A percentile compares a stretch with the other conserved stretches of the same genome.
Evolutionary conservation across 2,113 vertebrate genomes (phyloP).

Genomic region (Manacus vitellinus): DNA sequence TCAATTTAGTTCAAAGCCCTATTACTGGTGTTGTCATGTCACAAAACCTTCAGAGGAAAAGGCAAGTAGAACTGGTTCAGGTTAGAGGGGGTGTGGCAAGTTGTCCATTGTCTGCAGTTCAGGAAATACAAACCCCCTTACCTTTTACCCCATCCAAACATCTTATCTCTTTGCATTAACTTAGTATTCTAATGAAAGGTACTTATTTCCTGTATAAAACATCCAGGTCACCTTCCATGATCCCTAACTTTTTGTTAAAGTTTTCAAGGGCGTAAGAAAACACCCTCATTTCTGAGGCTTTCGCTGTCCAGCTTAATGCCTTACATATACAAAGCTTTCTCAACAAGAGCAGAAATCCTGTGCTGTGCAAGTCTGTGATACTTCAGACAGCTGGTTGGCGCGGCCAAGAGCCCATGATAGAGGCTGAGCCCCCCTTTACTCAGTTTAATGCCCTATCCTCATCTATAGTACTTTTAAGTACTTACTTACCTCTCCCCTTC

Average conservation of each 20-base stretch:
- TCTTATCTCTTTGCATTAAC: background rate
- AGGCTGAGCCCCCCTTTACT: background rate
- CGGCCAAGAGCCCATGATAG: rapidly evolving
- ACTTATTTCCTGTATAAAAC: background rate
- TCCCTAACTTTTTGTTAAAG: background rate
- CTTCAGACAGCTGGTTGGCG: background rate
- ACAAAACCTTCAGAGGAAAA: background rate
- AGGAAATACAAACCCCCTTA: background rate
- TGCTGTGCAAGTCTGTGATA: background rate
- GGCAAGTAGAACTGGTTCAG: background rate
- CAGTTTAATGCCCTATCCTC: background rate
- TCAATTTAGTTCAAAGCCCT: background rate
- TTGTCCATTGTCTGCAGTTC: background rate
- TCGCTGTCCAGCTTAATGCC: background rate
- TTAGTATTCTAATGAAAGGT: background rate
- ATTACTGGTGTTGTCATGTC: background rate
- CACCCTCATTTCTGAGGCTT: background rate
- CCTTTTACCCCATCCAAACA: background rate
- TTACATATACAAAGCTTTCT: background rate
- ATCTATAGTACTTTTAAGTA: background rate
- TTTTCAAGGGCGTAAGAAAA: background rate
- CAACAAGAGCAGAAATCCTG: background rate
- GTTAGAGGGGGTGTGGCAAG: background rate
- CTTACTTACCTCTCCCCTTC: background rate
- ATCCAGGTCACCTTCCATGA: background rate